These are phyloP conservation scores for Ectropis grisescens DNA, from an alignment of 1,140 invertebrate species.

Conservation along the genomic window DNA sequence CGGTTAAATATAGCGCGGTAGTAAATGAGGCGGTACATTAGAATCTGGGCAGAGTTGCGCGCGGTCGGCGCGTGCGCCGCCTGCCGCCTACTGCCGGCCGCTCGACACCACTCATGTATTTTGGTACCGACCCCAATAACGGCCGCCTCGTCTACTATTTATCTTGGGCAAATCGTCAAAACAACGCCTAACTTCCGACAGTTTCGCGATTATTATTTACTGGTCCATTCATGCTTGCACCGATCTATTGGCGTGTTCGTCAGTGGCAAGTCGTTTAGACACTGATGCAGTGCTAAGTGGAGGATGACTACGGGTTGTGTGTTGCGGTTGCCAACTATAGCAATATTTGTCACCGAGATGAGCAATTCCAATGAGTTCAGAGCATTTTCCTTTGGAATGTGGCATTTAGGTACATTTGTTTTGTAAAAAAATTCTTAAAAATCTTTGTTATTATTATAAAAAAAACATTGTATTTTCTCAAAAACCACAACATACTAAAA, in stretches of 20 bases:
- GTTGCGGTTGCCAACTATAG: too few species aligned
- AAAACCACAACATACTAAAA: too few species aligned
- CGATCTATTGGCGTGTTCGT: slow-evolving; percentile 1
- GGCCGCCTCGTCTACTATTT: slow-evolving; percentile 60
- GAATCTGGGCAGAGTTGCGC: slow-evolving; percentile 37
- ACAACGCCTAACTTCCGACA: slow-evolving; percentile 37
- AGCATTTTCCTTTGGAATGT: too few species aligned
- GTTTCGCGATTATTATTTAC: slow-evolving; percentile 24
- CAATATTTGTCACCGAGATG: too few species aligned
- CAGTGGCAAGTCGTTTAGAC: too few species aligned
- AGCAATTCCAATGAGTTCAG: too few species aligned
- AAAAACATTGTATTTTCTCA: too few species aligned
- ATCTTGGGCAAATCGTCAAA: slow-evolving; percentile 60
- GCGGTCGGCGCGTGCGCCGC: slow-evolving; percentile 62
- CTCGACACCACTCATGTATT: slow-evolving; percentile 49
- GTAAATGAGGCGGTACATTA: slow-evolving; percentile 48
- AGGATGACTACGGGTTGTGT: too few species aligned
- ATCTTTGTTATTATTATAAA: too few species aligned
- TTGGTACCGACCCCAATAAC: slow-evolving; percentile 62
- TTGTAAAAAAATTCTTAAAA: too few species aligned
- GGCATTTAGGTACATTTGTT: too few species aligned
- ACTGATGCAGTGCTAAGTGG: too few species aligned
- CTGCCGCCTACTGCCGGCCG: slow-evolving; percentile 53
- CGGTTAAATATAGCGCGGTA: slow-evolving; percentile 58
- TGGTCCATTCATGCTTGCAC: slow-evolving; percentile 18